Percentiles rank a stretch among this genome's conserved stretches.
These are phyloP conservation scores for Prunella strophiata DNA, from an alignment of 2,797 vertebrate genomes.

Conservation along the genomic window DNA sequence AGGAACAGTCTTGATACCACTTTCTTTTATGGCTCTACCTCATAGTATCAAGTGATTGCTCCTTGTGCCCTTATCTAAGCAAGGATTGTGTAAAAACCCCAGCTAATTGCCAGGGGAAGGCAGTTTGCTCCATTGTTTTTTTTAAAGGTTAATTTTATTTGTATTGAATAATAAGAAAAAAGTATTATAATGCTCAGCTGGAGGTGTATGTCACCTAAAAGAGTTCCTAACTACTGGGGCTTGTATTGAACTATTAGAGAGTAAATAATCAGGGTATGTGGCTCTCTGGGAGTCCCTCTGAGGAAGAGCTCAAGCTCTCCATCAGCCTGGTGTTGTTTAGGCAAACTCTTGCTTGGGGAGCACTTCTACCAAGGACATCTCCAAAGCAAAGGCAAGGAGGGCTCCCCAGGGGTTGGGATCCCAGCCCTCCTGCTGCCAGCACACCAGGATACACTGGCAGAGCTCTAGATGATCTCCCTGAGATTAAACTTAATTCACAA, in stretches of 20 bases:
- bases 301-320: neutral
- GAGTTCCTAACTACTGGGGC: constrained; percentile 39
- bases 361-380: neutral
- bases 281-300: neutral
- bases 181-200: constrained; percentile 21
- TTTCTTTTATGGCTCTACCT: constrained; percentile 17
- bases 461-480: neutral
- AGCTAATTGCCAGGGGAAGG: neutral
- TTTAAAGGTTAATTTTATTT: constrained; percentile 9
- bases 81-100: neutral
- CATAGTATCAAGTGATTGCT: neutral
- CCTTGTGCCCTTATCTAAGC: constrained; percentile 18
- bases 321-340: neutral
- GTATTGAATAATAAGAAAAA: constrained; percentile 48
- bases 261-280: constrained; percentile 27
- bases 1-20: neutral
- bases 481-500: constrained; percentile 60
- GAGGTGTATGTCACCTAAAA: constrained; percentile 45
- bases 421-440: neutral
- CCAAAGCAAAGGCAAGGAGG: neutral
- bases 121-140: neutral
- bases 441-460: rapidly evolving
- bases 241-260: constrained; percentile 38
- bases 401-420: neutral
- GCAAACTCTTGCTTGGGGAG: neutral